Base-by-base conservation (phyloP, 2,113 vertebrate genomes). In the Cyprinodon tularosa region DNA sequence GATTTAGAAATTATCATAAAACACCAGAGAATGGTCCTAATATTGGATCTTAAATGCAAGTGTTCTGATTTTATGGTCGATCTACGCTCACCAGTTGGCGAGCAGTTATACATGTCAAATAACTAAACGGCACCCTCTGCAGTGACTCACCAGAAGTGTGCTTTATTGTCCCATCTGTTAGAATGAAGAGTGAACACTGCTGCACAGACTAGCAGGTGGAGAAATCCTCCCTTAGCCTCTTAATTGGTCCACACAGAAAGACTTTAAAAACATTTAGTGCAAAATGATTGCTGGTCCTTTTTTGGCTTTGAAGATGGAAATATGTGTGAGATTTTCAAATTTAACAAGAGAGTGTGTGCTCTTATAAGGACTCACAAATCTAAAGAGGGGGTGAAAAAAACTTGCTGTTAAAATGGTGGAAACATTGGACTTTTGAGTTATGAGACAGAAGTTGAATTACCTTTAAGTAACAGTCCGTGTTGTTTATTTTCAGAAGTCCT, bases 281-380 rank as follows among this genome's bases (percentile, higher is more conserved):
- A 17, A 72, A 81, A 81, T 77, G 76, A 89, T 87, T 72, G 82
- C 85, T 80, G 57, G 76, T 71, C 72, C 77, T 70, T 77, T 83
- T 65, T 90, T 84, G 83, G 69, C 78, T 60, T 69, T 71, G 77
- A 53, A 53, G 82, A 80, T 67, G 63, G 71, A 38, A 87, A 77
- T 20, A 66, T 71, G 77, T 65, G 5, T 71, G 71, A 74, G 71
- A 38, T 38, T n/a, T 47, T 62, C 9, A 9, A 42, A 42, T 42
- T 50, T 48, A 13, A 48, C 47, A 48, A 48, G 47, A 48, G 47
- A 13, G 45, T 48, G 47, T 48, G 13, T 12, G 47, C 47, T 1
- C 47, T 48, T 48, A 48, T 48, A 13, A 48, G 13, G 47, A 1
- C 48, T 15, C 5, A 13, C 48, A 15, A 15, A 50, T 15, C 48